These are phyloP conservation scores for Euwallacea similis DNA, from an alignment of 1,140 invertebrate species.

Conservation along the genomic window DNA sequence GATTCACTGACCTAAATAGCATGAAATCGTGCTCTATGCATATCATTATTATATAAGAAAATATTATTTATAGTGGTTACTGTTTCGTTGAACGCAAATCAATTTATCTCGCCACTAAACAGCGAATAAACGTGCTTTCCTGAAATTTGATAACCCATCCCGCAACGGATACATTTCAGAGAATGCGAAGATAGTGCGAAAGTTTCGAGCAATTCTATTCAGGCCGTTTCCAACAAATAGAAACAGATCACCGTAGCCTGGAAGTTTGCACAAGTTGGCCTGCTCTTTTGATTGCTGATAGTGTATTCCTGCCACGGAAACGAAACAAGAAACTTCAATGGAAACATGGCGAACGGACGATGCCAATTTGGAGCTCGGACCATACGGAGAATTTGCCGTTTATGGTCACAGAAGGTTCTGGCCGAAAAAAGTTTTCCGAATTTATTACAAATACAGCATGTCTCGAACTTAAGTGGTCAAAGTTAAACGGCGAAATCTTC, in stretches of 20 bases:
- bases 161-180: too few relatives aligned
- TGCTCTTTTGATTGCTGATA: conserved; percentile 40
- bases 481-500: too few relatives aligned
- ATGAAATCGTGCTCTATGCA: too few relatives aligned
- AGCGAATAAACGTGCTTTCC: too few relatives aligned
- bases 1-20: too few relatives aligned
- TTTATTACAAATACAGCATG: background rate
- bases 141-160: too few relatives aligned
- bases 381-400: conserved; percentile 16
- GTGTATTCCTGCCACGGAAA: conserved; percentile 34
- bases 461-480: too few relatives aligned
- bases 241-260: conserved; percentile 23
- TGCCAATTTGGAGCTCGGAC: conserved; percentile 35
- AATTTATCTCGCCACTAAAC: too few relatives aligned
- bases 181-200: background rate
- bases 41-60: too few relatives aligned
- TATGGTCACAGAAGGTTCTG: conserved; percentile 16
- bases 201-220: conserved; percentile 31
- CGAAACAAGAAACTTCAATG: conserved; percentile 43
- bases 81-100: too few relatives aligned
- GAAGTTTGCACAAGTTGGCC: conserved; percentile 30
- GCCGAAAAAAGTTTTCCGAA: conserved; percentile 9
- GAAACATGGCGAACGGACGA: conserved; percentile 36
- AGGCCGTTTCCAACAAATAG: conserved; percentile 27
- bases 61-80: too few relatives aligned